Evolutionary conservation across 2,888 invertebrate genomes (phyloP).

Genomic region (Auanema freiburgensis): DNA sequence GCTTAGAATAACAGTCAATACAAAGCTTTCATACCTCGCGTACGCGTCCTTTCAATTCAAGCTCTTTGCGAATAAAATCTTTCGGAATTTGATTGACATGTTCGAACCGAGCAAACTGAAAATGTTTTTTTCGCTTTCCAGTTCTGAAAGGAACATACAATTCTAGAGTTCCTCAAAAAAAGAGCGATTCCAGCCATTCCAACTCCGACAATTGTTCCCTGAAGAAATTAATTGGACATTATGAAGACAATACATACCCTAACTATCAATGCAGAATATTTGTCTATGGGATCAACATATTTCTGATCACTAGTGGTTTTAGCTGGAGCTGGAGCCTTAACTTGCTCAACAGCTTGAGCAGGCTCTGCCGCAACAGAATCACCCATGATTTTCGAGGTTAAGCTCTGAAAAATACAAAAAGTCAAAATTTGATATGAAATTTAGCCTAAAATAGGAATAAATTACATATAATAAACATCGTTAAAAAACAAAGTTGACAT

Average conservation of each 20-base stretch:
- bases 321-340: constrained; percentile 12
- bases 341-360: not conserved
- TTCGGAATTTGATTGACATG: constrained; percentile 62
- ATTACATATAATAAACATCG: too few species aligned
- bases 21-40: constrained; percentile 25
- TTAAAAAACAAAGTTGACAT: too few species aligned
- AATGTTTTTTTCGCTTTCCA: constrained; percentile 1
- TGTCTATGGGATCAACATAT: constrained; percentile 53
- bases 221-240: constrained; percentile 19
- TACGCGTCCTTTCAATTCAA: constrained; percentile 56
- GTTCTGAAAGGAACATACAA: constrained; percentile 35
- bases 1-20: not conserved
- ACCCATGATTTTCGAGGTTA: constrained; percentile 11
- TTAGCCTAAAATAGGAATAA: too few species aligned
- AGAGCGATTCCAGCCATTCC: constrained; percentile 56
- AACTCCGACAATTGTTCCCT: constrained; percentile 61
- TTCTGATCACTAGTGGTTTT: constrained; percentile 12
- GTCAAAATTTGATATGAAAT: not conserved
- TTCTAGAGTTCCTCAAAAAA: constrained; percentile 57
- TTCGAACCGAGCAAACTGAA: constrained; percentile 60
- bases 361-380: constrained; percentile 6
- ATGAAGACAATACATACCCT: constrained; percentile 37
- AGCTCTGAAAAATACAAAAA: not conserved
- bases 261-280: constrained; percentile 51
- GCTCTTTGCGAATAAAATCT: constrained; percentile 60